phyloP scores from a whole-genome alignment of 1,140 invertebrate genomes.

The Fopius arisanus region DNA sequence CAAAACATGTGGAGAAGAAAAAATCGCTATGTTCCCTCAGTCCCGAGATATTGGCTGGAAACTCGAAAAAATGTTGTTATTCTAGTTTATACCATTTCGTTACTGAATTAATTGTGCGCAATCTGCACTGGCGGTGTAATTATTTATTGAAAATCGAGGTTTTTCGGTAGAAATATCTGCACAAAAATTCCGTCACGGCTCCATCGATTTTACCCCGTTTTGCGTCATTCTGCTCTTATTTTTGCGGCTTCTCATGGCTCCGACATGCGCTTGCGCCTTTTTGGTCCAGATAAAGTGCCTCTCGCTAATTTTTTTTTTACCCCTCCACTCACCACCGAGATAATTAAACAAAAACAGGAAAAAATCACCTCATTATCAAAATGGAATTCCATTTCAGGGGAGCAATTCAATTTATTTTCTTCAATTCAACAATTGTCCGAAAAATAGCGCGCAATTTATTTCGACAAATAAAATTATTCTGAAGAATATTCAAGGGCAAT shows the following conservation, averaged over 20 bases:
- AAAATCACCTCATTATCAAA: slow-evolving; percentile 5
- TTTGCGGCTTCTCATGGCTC: slow-evolving; percentile 31
- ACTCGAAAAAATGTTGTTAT: too few relatives aligned
- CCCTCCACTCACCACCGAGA: slow-evolving; percentile 15
- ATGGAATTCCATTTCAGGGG: neutral
- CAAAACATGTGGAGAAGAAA: too few relatives aligned
- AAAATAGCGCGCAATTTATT: too few relatives aligned
- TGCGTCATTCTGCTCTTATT: slow-evolving; percentile 28
- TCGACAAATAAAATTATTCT: too few relatives aligned
- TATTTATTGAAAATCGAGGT: neutral
- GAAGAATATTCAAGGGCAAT: too few relatives aligned
- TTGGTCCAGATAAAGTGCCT: slow-evolving; percentile 11
- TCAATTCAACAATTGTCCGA: too few relatives aligned
- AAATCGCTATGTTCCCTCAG: too few relatives aligned
- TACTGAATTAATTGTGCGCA: too few relatives aligned
- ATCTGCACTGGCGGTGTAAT: too few relatives aligned
- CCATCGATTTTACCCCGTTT: slow-evolving; percentile 28
- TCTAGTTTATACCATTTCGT: too few relatives aligned
- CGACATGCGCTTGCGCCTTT: slow-evolving; percentile 29
- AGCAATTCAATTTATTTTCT: neutral
- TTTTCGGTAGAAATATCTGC: slow-evolving; percentile 14
- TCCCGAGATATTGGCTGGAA: too few relatives aligned
- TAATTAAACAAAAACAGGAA: slow-evolving; percentile 21
- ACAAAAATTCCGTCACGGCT: slow-evolving; percentile 29
- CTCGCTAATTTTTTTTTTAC: slow-evolving; percentile 14